Evolutionary conservation across 2,888 invertebrate genomes (phyloP), one percentile per base, ranked within the genome.

Genomic region (Andrena praecox): DNA sequence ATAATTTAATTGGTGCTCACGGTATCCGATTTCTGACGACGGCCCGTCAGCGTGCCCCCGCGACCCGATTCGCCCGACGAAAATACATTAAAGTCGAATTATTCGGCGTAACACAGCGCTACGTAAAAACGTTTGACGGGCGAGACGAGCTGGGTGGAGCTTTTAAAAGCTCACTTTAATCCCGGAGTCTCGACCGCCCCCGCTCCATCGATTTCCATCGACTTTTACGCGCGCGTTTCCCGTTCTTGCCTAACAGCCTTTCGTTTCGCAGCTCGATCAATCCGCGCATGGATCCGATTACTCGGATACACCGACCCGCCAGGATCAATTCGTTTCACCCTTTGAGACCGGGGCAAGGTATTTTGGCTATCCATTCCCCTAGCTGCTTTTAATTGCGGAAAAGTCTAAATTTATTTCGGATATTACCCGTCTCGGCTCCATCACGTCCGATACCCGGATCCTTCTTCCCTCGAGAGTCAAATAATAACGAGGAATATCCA

Each of bases 81-180:
- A 73, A 70, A 74, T 60, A 69, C 77, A 52, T 82, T 73, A 77
- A 73, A 68, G 72, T n/a, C 59, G 50, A 72, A 82, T 75, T 71
- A 71, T 82, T 77, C 82, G 31, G 56, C 48, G 54, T 56, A 77
- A 77, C 68, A 63, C 63, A 60, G 77, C 20, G 48, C 52, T 72
- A 77, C 60, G 82, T 71, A 72, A 77, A 82, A 82, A 69, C 62
- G 50, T 56, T 81, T 77, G 71, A 76, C 68, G 35, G 60, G 16
- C 12, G 63, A 67, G 78, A 67, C 77, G 29, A 48, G 54, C 35
- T 16, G 70, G 77, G 31, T 29, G 68, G 56, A 69, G 85, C 85
- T 82, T 74, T 85, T 82, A 77, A 80, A 82, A 85, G 85, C 82
- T 76, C 85, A 52, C 79, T 85, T 82, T 82, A 82, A 82, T 82